These are phyloP conservation scores for Zosterops lateralis DNA, from an alignment of 2,113 vertebrate species.

Conservation along the genomic window DNA sequence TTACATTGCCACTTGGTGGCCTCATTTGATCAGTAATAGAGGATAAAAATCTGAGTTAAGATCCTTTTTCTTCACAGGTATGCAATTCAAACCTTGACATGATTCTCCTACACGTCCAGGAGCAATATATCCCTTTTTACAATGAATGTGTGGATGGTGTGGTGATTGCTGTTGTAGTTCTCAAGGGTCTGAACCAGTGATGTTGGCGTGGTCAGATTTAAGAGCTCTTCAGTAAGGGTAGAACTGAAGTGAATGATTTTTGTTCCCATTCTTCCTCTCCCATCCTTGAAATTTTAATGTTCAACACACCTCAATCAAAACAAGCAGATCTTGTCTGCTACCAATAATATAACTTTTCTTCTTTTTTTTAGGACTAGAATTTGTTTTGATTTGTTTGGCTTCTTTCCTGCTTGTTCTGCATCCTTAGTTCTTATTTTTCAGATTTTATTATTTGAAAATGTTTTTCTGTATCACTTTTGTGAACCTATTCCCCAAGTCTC, in stretches of 20 bases:
- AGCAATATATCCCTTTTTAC: not conserved
- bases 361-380: not conserved
- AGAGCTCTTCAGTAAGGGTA: not conserved
- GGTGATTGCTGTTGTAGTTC: not conserved
- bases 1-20: conserved; percentile 48
- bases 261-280: not conserved
- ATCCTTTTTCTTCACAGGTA: not conserved
- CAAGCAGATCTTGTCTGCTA: not conserved
- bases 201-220: not conserved
- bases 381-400: not conserved
- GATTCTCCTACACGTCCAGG: not conserved
- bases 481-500: not conserved
- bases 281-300: not conserved
- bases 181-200: not conserved
- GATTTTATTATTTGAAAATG: not conserved
- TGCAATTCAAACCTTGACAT: not conserved
- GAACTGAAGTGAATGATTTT: not conserved
- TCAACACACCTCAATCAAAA: not conserved
- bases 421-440: not conserved
- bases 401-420: not conserved
- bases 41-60: not conserved
- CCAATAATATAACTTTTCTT: not conserved
- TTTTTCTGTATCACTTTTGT: not conserved
- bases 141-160: not conserved
- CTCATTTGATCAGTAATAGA: conserved; percentile 21